These are phyloP conservation scores for Cydia splendana DNA, from an alignment of 1,140 invertebrate genomes.

Conservation along the genomic window DNA sequence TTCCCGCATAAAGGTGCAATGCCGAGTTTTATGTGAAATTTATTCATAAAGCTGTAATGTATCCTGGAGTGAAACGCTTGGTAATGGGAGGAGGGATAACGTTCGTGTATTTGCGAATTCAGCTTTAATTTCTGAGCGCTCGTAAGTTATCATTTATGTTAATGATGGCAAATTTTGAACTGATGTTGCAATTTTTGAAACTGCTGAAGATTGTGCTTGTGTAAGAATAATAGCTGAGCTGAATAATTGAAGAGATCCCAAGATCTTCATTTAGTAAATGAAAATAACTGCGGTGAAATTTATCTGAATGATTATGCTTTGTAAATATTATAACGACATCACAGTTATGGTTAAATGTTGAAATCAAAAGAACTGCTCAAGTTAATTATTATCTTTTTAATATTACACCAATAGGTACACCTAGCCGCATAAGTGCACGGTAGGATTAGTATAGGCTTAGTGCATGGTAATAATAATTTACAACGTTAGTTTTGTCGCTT, in stretches of 20 bases:
- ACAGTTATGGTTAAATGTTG: neutral
- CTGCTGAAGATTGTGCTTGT: conserved; percentile 2
- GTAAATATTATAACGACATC: neutral
- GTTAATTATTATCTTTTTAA: too few relatives aligned
- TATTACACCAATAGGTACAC: too few relatives aligned
- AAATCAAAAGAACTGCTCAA: neutral
- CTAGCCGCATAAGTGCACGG: too few relatives aligned
- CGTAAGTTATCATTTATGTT: conserved; percentile 62
- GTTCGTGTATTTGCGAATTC: conserved; percentile 69
- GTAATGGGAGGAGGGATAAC: conserved; percentile 70
- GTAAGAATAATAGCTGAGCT: neutral
- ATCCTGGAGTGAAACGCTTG: conserved; percentile 70
- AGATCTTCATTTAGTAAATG: neutral
- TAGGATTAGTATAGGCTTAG: too few relatives aligned
- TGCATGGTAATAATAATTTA: too few relatives aligned
- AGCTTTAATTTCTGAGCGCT: conserved; percentile 63
- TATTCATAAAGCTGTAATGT: conserved; percentile 79
- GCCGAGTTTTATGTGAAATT: conserved; percentile 77
- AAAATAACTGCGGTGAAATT: neutral
- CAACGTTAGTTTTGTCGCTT: too few relatives aligned
- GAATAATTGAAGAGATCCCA: neutral
- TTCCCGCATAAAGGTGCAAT: conserved; percentile 68
- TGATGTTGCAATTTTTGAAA: conserved; percentile 1
- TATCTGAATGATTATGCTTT: too few relatives aligned
- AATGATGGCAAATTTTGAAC: conserved; percentile 52